Conservation (phyloP, 53 echinoderm and acorn worm species). For the Paracentrotus lividus region DNA sequence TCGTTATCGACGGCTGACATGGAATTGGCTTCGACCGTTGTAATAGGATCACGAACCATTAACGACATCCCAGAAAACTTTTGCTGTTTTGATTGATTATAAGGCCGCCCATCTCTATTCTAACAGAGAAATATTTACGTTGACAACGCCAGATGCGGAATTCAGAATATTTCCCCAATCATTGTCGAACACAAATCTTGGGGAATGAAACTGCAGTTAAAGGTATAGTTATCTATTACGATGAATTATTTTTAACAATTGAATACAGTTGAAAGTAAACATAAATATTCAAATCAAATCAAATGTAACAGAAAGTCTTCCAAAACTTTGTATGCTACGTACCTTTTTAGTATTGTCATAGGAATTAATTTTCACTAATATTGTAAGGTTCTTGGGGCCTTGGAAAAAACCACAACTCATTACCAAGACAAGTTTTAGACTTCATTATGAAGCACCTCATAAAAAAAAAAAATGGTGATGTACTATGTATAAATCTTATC, state of each 20-base stretch:
- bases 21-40: slow-evolving; percentile 37
- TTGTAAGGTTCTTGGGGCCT: neutral
- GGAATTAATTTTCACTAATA: too few species aligned
- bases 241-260: neutral
- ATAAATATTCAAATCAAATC: too few species aligned
- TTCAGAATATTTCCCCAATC: neutral
- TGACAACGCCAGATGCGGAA: slow-evolving; percentile 30
- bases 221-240: neutral
- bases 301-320: too few species aligned
- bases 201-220: neutral
- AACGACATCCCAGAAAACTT: slow-evolving; percentile 49
- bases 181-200: neutral
- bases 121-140: neutral
- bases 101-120: neutral
- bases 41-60: slow-evolving; percentile 37
- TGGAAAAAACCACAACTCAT: neutral
- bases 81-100: slow-evolving; percentile 29
- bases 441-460: neutral
- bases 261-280: neutral
- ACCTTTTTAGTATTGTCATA: too few species aligned
- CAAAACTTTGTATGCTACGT: too few species aligned
- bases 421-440: neutral
- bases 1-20: slow-evolving; percentile 50
- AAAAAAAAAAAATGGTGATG: too few species aligned
- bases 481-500: too few species aligned